Base-by-base conservation (phyloP, 2,888 invertebrate species). In the Polydrusus pterygomalis region DNA sequence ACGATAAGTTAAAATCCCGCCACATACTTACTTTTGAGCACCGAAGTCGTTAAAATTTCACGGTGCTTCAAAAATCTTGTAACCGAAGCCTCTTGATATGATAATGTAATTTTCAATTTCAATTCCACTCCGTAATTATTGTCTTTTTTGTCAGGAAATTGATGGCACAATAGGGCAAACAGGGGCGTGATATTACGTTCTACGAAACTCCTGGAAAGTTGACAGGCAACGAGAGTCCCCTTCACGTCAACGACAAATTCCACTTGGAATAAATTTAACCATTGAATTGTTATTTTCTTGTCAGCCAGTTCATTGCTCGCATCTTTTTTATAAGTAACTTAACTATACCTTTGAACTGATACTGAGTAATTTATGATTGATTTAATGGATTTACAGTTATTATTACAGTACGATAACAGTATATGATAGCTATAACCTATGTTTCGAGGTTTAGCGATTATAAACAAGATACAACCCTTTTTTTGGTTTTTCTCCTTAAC, bases 31-130 rank as follows among this genome's bases (percentile, higher is more conserved):
- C 5, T 25, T 17, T 38, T 45, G 25, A 64, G n/a, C n/a, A n/a
- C n/a, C n/a, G n/a, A n/a, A n/a, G 63, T 49, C 47, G 63, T 54
- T 68, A 54, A 72, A 76, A 63, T 62, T 67, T 71, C 68, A 68
- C 71, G 74, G 65, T 70, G 15, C 74, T 77, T 69, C 67, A 77
- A 70, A 73, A 60, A 65, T 60, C 77, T 74, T 77, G 77, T 77
- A 77, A 73, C 64, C 65, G 77, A 73, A 77, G 77, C 73, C 77
- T 77, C 77, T 77, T 77, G 77, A 77, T 77, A 77, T 77, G 77
- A 77, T 77, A 77, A 77, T 77, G 77, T 77, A 77, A 77, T 77
- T 77, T 77, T 77, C 77, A 74, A 77, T 77, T 77, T 73, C 77
- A 77, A 74, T 77, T 73, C 77, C 69, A 58, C 70, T 58, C 43